Base-by-base conservation (phyloP, 2,888 invertebrate genomes). In the Trichopria drosophilae region DNA sequence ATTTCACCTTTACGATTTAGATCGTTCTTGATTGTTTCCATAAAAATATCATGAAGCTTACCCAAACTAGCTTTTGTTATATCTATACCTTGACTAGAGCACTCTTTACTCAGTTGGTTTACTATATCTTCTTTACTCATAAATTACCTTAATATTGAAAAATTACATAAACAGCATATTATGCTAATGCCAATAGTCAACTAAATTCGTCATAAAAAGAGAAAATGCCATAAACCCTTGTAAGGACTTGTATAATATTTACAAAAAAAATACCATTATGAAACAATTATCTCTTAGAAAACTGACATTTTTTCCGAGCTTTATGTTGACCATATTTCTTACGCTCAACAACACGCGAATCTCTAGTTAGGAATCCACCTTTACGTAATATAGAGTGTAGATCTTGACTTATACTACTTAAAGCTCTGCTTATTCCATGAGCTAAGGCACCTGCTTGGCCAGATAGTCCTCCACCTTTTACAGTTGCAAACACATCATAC, bases 401-500 rank as follows among this genome's bases (percentile, higher is more conserved):
- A 37, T 35, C 31, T 31, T 42, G 36, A 31, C 22, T 28, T 28
- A 37, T 29, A 23, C 37, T 31, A 28, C 35, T 37, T 37, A 50
- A 50, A 29, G 37, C 50, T 42, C 43, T 35, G 28, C 36, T 43
- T 37, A 50, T 43, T 35, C 43, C 50, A 43, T 43, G 43, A 42
- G 36, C 36, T 28, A 43, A 23, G 37, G 50, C 50, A 50, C 50
- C 50, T 37, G 50, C 50, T 43, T 50, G 50, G 43, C 50, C 50
- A 50, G 50, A 43, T 37, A 36, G 35, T 22, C 50, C 50, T 29
- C 50, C 50, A 50, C 50, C 50, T 50, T 50, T 43, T 36, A 50
- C 50, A 36, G 42, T 50, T 29, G 36, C 36, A 37, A 42, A 43
- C 31, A 50, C 35, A 43, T 50, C 50, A 7, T 42, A 37, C 29